Percentiles rank a stretch among this genome's conserved stretches.
Evolutionary conservation across 2,113 vertebrate species (phyloP).

Genomic region (Panthera tigris): DNA sequence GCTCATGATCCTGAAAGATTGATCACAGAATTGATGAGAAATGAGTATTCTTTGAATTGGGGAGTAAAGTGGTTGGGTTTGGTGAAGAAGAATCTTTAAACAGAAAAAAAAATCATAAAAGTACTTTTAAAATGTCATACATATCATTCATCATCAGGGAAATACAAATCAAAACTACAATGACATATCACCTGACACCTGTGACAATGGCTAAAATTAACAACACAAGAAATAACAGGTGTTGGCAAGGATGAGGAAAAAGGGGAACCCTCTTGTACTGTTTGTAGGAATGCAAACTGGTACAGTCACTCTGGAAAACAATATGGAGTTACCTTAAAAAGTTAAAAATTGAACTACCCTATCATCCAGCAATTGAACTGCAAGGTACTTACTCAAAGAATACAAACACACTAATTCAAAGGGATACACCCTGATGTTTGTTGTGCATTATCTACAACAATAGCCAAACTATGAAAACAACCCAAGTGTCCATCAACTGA

Average conservation of each 20-base stretch:
- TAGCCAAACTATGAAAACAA: not conserved
- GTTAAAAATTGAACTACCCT: not conserved
- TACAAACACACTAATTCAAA: not conserved
- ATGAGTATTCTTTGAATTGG: not conserved
- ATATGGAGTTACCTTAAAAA: not conserved
- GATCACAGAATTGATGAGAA: not conserved
- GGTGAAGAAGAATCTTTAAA: not conserved
- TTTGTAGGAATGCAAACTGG: not conserved
- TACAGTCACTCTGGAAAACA: not conserved
- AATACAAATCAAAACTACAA: not conserved
- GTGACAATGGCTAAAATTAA: not conserved
- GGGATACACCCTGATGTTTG: not conserved
- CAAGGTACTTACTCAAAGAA: not conserved
- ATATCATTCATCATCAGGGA: not conserved
- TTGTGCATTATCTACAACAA: not conserved
- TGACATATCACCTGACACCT: not conserved
- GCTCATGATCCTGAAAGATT: not conserved
- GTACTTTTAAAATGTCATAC: not conserved
- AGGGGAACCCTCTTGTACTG: not conserved
- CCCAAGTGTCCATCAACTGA: not conserved
- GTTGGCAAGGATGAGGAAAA: not conserved
- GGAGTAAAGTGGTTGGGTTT: not conserved
- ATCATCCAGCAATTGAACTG: not conserved
- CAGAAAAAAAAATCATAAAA: not conserved
- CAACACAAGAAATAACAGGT: not conserved